A percentile compares a stretch with the other conserved stretches of the same genome.
These are phyloP conservation scores for Epistrophella euchroma DNA, from an alignment of 2,888 invertebrate species.

Conservation along the genomic window DNA sequence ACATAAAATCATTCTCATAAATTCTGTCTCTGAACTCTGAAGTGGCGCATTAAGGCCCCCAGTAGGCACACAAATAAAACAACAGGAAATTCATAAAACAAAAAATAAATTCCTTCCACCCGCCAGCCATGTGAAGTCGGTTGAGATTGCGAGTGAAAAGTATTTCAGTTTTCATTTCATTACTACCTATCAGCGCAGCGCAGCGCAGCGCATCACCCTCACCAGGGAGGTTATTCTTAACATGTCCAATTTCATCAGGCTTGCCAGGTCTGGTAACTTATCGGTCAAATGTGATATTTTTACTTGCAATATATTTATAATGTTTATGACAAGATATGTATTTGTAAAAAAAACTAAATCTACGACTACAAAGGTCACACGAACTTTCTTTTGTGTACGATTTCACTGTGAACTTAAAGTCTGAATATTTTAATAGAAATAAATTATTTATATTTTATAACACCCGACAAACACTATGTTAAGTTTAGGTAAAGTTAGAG, in stretches of 20 bases:
- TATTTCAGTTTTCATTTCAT: conserved; percentile 3
- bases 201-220: neutral
- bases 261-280: neutral
- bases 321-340: too few relatives aligned
- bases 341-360: too few relatives aligned
- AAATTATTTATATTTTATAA: too few relatives aligned
- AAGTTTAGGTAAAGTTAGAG: too few relatives aligned
- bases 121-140: neutral
- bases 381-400: too few relatives aligned
- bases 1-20: neutral
- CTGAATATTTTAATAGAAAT: too few relatives aligned
- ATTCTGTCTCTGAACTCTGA: conserved; percentile 6
- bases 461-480: too few relatives aligned
- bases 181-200: neutral
- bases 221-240: neutral
- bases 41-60: conserved; percentile 15
- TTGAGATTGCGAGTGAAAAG: neutral
- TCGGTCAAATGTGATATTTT: too few relatives aligned
- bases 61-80: neutral
- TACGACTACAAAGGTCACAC: too few relatives aligned
- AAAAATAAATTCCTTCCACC: neutral
- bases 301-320: too few relatives aligned
- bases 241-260: neutral
- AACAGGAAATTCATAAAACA: neutral
- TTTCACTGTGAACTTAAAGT: too few relatives aligned